phyloP scores from a whole-genome alignment of 2,113 vertebrate genomes.

The Falco punctatus region DNA sequence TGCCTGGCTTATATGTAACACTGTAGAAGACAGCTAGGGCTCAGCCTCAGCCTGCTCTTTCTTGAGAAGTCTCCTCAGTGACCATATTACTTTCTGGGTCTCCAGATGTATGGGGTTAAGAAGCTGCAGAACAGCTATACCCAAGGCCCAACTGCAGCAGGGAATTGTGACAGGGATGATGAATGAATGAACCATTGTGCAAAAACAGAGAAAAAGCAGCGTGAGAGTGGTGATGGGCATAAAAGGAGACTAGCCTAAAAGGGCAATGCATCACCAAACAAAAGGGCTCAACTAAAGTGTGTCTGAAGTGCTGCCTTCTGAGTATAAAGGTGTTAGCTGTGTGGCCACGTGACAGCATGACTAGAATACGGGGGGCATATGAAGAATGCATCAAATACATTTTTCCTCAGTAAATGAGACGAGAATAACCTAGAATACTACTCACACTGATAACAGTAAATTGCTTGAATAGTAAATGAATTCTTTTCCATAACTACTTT shows the following conservation, averaged over 20 bases:
- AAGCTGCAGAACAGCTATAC: not conserved
- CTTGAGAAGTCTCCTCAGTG: not conserved
- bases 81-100: not conserved
- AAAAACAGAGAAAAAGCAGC: not conserved
- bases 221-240: not conserved
- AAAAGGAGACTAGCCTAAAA: not conserved
- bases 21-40: not conserved
- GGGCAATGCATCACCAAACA: not conserved
- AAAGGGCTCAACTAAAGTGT: not conserved
- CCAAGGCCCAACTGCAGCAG: not conserved
- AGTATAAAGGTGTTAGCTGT: not conserved
- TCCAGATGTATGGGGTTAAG: not conserved
- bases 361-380: rapidly evolving
- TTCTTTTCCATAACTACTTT: not conserved
- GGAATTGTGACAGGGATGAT: not conserved
- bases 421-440: not conserved
- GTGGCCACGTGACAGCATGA: not conserved
- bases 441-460: not conserved
- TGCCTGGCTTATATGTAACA: not conserved
- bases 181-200: not conserved
- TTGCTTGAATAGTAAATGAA: not conserved
- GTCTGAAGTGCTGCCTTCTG: not conserved
- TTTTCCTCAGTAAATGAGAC: not conserved
- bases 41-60: not conserved
- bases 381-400: not conserved